These are phyloP conservation scores for Peromyscus melanophrys DNA, from an alignment of 2,797 vertebrate genomes.

Conservation along the genomic window DNA sequence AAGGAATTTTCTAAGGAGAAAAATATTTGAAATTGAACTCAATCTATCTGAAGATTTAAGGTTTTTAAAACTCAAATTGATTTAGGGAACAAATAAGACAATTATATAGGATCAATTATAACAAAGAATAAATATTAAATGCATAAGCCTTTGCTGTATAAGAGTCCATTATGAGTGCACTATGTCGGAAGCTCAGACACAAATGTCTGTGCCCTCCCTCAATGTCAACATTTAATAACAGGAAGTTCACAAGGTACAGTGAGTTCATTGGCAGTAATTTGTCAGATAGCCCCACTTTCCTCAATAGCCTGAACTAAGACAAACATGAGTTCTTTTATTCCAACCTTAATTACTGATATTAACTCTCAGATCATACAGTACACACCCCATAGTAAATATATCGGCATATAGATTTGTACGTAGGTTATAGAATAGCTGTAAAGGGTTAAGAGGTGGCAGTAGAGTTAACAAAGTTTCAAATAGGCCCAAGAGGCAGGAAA, in stretches of 20 bases:
- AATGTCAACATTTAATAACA: neutral
- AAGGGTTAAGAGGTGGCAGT: neutral
- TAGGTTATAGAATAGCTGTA: neutral
- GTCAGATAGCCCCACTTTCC: neutral
- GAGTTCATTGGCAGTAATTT: neutral
- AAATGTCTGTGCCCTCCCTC: neutral
- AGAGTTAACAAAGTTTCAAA: neutral
- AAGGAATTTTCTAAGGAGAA: slow-evolving; percentile 18
- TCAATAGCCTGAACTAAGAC: neutral
- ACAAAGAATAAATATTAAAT: neutral
- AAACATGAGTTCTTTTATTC: neutral
- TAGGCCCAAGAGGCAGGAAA: neutral
- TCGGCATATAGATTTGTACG: no score
- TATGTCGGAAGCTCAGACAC: neutral
- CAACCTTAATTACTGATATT: neutral
- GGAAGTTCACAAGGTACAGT: neutral
- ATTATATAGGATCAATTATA: neutral
- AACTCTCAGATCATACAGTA: neutral
- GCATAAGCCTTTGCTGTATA: neutral
- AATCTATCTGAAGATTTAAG: slow-evolving; percentile 31
- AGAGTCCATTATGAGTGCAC: neutral
- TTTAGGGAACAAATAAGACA: neutral
- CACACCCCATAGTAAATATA: neutral
- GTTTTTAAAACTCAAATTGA: neutral
- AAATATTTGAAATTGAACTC: neutral